A percentile compares a stretch with the other conserved stretches of the same genome.
Evolutionary conservation across 1,140 invertebrate species (phyloP).

Genomic region (Cotesia chilonis): DNA sequence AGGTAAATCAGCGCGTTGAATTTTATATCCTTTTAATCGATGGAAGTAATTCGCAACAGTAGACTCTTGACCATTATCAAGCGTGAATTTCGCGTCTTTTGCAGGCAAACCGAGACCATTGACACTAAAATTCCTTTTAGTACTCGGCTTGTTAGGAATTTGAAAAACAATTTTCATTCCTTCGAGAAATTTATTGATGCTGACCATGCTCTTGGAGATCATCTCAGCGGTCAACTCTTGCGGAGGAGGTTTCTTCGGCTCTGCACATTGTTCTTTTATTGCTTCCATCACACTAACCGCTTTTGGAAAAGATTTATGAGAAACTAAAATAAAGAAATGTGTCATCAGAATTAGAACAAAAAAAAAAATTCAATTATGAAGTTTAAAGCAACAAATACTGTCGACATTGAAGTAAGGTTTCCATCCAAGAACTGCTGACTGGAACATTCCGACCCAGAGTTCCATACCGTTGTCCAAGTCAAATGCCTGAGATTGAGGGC

Average conservation of each 20-base stretch:
- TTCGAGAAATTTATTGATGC: slow-evolving; percentile 45
- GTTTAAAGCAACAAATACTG: slow-evolving; percentile 43
- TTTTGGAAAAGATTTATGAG: slow-evolving; percentile 74
- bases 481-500: slow-evolving; percentile 52
- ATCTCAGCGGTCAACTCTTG: background rate
- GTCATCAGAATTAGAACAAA: too few relatives aligned
- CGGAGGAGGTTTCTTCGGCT: background rate
- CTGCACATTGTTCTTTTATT: slow-evolving; percentile 45
- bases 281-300: slow-evolving; percentile 62
- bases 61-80: slow-evolving; percentile 50
- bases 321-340: slow-evolving; percentile 49
- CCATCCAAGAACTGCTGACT: slow-evolving; percentile 77
- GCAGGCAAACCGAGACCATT: slow-evolving; percentile 62
- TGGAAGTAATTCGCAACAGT: slow-evolving; percentile 68
- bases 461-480: slow-evolving; percentile 72
- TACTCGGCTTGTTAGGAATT: slow-evolving; percentile 59
- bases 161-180: slow-evolving; percentile 64
- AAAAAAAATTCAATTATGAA: too few relatives aligned
- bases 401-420: slow-evolving; percentile 80
- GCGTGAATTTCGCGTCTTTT: slow-evolving; percentile 54
- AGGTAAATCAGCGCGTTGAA: slow-evolving; percentile 69
- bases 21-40: slow-evolving; percentile 57
- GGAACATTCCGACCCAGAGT: slow-evolving; percentile 78
- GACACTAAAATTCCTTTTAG: slow-evolving; percentile 65
- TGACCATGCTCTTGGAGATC: background rate